Evolutionary conservation across 1,140 invertebrate species (phyloP), one percentile per base, ranked within the genome.

Genomic region (Caenorhabditis tropicalis): DNA sequence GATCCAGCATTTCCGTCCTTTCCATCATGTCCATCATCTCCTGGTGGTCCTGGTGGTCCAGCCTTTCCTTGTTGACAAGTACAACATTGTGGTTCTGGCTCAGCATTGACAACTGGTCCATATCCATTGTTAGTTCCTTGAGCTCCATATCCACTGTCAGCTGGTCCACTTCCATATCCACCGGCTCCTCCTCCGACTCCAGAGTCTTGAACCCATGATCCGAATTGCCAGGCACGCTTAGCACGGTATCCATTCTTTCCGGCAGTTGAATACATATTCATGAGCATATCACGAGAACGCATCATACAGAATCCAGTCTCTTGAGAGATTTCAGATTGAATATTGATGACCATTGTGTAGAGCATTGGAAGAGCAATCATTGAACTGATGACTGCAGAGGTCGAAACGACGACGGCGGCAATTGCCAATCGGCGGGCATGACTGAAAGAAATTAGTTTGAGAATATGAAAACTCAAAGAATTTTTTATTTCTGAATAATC

Each of bases 191-290:
- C 86, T 81, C 86, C 86, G 21, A 79, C 74, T 79, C 86, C 86
- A 46, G 82, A 81, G 43, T 87, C 84, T 24, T 87, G 86, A 24
- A 87, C 87, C 87, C 87, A 87, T 16, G 88, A 87, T 46, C 87
- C 87, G 83, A 87, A 87, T 39, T 84, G 86, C 87, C 87, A 87
- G 39, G 80, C 86, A 65, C 87, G 82, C 81, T 86, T 87, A n/a
- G 48, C 65, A 46, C 87, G 74, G 7, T 51, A 21, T 36, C 24
- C 48, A 3, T 19, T 39, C 21, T 51, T 56, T 43, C 81, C 82
- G 24, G 29, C 48, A n/a, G 58, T 81, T 12, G 79, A 27, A 12
- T 79, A 24, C 60, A 81, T 81, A 43, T 83, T 49, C 9, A 79
- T 24, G n/a, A 48, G 43, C 81, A 86, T 79, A 48, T 85, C 84